These are phyloP conservation scores for Eudemis profundana DNA, from an alignment of 2,888 invertebrate species.

Conservation along the genomic window DNA sequence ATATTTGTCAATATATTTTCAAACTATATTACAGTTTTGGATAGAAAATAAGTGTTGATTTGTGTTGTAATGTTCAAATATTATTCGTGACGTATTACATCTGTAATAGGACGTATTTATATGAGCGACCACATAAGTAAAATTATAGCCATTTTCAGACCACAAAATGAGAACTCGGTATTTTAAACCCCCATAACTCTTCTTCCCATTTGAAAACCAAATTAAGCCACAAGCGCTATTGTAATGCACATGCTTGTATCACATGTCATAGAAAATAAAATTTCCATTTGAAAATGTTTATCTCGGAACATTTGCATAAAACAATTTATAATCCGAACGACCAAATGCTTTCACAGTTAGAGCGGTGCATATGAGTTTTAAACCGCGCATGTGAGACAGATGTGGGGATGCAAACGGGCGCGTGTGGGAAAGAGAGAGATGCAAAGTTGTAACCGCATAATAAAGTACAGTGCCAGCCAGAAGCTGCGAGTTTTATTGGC, in stretches of 20 bases:
- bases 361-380: slow-evolving; percentile 41
- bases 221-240: slow-evolving; percentile 37
- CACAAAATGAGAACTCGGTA: slow-evolving; percentile 11
- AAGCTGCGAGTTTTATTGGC: slow-evolving; percentile 40
- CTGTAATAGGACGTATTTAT: neutral
- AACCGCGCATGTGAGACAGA: slow-evolving; percentile 30
- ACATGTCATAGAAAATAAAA: slow-evolving; percentile 45
- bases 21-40: no score
- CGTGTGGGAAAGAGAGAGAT: slow-evolving; percentile 20
- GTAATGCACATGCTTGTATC: slow-evolving; percentile 42
- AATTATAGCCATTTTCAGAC: slow-evolving; percentile 12
- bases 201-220: slow-evolving; percentile 40
- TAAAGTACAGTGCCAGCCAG: slow-evolving; percentile 35
- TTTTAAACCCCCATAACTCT: slow-evolving; percentile 25
- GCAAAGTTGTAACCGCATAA: slow-evolving; percentile 41
- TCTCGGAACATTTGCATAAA: slow-evolving; percentile 43
- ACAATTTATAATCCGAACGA: slow-evolving; percentile 44
- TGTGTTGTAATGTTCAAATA: no score
- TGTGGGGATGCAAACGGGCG: neutral
- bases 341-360: slow-evolving; percentile 44
- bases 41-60: no score
- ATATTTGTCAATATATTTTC: no score
- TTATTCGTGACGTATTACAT: no score
- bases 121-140: neutral
- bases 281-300: slow-evolving; percentile 43